A percentile compares a stretch with the other conserved stretches of the same genome.
Conservation (phyloP, 2,888 invertebrate genomes). For the Mythimna impura region DNA sequence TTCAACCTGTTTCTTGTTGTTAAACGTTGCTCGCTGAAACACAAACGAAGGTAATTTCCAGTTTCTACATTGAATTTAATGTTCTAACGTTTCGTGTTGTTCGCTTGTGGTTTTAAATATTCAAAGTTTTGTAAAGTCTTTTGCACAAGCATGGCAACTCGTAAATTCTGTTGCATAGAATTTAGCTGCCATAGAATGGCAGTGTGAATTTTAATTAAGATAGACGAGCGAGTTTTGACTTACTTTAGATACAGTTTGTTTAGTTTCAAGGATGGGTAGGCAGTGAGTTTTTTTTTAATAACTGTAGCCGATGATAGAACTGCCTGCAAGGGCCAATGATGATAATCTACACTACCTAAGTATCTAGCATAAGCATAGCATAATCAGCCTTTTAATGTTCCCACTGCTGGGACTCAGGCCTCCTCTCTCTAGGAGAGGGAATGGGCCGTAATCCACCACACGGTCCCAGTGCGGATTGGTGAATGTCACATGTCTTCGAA, state of each 20-base stretch:
- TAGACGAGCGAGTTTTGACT: not conserved
- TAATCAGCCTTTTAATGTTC: no score
- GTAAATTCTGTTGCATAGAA: conserved; percentile 35
- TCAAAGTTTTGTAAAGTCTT: conserved; percentile 33
- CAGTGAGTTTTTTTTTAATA: not conserved
- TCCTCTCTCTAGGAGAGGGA: no score
- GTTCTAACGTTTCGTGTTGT: conserved; percentile 52
- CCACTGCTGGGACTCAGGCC: no score
- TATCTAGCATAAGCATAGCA: no score
- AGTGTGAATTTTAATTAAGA: conserved; percentile 15
- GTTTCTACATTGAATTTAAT: conserved; percentile 49
- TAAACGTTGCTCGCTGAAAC: conserved; percentile 46
- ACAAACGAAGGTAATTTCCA: conserved; percentile 50
- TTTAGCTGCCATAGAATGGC: not conserved
- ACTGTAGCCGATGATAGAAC: no score
- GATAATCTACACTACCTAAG: no score
- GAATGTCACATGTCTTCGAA: no score
- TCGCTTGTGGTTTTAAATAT: conserved; percentile 48
- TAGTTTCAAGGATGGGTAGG: not conserved
- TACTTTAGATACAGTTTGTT: not conserved
- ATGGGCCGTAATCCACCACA: no score
- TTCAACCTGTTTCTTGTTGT: conserved; percentile 38
- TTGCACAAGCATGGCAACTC: conserved; percentile 16
- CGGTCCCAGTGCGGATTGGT: no score
- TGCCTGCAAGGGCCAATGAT: no score